Evolutionary conservation across 2,888 invertebrate species (phyloP).

Genomic region (Cheilosia scutellata): DNA sequence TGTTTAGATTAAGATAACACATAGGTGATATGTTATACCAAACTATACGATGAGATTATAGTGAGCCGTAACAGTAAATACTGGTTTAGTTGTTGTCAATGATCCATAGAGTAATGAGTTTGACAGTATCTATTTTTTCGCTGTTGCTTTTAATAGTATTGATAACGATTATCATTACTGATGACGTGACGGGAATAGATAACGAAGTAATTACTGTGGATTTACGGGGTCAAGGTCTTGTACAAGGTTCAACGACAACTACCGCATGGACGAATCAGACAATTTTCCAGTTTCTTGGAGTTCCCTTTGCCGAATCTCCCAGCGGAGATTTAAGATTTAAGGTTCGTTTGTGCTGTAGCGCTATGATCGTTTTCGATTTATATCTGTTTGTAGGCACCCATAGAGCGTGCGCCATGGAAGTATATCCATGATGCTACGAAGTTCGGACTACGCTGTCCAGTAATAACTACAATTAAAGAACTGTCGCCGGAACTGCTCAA

Average conservation of each 20-base stretch:
- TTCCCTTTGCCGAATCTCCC: slow-evolving; percentile 83
- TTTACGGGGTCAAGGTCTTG: slow-evolving; percentile 79
- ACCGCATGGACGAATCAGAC: slow-evolving; percentile 81
- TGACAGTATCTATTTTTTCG: slow-evolving; percentile 34
- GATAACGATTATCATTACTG: slow-evolving; percentile 26
- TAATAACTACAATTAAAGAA: slow-evolving; percentile 77
- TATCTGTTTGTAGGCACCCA: slow-evolving; percentile 78
- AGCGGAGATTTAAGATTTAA: slow-evolving; percentile 79
- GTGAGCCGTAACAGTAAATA: not conserved
- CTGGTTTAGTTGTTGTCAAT: slow-evolving; percentile 46
- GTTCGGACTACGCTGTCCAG: slow-evolving; percentile 82
- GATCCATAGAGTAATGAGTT: slow-evolving; percentile 44
- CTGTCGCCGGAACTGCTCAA: slow-evolving; percentile 74
- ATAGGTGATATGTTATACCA: not conserved
- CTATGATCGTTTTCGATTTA: slow-evolving; percentile 3
- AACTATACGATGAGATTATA: slow-evolving; percentile 20
- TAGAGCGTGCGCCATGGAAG: slow-evolving; percentile 80
- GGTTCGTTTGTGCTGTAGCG: slow-evolving; percentile 75
- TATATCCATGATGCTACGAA: slow-evolving; percentile 79
- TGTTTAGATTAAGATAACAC: slow-evolving; percentile 26
- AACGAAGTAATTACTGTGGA: slow-evolving; percentile 68
- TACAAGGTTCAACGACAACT: slow-evolving; percentile 79
- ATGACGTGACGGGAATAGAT: slow-evolving; percentile 23
- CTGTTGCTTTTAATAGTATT: slow-evolving; percentile 30
- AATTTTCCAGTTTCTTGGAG: slow-evolving; percentile 82